Evolutionary conservation across 2,113 vertebrate species (phyloP), one percentile per base, ranked within the genome.

Genomic region (Coregonus clupeaformis): DNA sequence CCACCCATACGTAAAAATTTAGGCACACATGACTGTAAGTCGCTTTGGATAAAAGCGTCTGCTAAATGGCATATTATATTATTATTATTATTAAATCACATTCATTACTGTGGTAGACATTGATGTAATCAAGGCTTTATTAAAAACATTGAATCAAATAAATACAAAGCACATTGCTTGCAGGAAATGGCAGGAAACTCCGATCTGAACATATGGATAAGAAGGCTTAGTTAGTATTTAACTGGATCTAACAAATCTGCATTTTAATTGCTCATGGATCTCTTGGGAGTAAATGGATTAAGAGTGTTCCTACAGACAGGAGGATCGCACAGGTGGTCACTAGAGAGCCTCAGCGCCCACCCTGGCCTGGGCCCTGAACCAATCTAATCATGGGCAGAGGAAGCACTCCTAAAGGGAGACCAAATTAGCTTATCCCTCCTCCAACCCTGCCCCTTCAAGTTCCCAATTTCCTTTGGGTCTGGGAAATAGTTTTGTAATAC

Each of bases 211-310:
- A 49, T 71, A 66, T 60, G 66, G 55, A 45, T 47, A 68, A 1
- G 9, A 79, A 5, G 52, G 25, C 69, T 71, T 71, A 66, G 1
- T 13, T 47, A n/a, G 1, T 13, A 70, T 18, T 2, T 24, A 24
- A 30, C 1, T 45, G 71, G 67, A 24, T 77, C 59, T 16, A 45
- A 69, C 32, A 32, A 83, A 83, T 71, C 59, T 12, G 9, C 45
- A 66, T 80, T 76, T 77, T 77, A 77, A 70, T 66, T 77, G 66
- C 68, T 55, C 68, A 63, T 59, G 13, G 29, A 77, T 77, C 24
- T 55, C 59, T 62, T 36, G 29, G 29, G 57, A 47, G 67, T 27
- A 73, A 80, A 29, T 36, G 59, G 67, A 73, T 77, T 69, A 69
- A 57, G 22, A 69, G 11, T 30, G 24, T 9, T 16, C 9, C 29